Evolutionary conservation across 1,140 invertebrate species (phyloP).

Genomic region (Brachystomella parvula): DNA sequence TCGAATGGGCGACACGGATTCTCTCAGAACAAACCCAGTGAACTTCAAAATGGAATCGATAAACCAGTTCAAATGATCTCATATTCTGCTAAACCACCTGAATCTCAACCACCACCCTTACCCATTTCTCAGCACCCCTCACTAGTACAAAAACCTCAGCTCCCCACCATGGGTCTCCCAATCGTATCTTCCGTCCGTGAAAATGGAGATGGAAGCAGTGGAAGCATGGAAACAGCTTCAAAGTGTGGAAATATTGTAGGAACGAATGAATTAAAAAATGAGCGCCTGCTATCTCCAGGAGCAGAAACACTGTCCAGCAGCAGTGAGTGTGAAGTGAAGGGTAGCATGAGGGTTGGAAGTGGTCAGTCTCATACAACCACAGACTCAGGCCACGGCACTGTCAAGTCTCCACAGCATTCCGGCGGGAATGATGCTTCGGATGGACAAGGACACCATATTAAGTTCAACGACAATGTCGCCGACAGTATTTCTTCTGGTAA

Average conservation of each 20-base stretch:
- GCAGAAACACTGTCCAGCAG: slow-evolving; percentile 28
- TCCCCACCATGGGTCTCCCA: slow-evolving; percentile 21
- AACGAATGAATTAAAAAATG: slow-evolving; percentile 29
- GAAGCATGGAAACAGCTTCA: slow-evolving; percentile 25
- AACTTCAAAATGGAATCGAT: neutral
- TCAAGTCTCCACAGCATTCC: slow-evolving; percentile 29
- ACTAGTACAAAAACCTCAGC: slow-evolving; percentile 6
- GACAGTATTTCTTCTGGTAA: slow-evolving; percentile 37
- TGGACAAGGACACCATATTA: slow-evolving; percentile 13
- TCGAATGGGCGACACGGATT: neutral
- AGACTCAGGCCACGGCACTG: slow-evolving; percentile 45
- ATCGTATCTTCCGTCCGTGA: slow-evolving; percentile 28
- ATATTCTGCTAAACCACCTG: neutral
- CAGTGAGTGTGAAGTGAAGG: slow-evolving; percentile 35
- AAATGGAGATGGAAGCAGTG: slow-evolving; percentile 37
- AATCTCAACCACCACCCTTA: slow-evolving; percentile 25
- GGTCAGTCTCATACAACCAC: slow-evolving; percentile 41
- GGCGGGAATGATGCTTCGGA: slow-evolving; percentile 25
- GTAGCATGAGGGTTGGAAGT: slow-evolving; percentile 35
- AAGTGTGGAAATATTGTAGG: slow-evolving; percentile 7
- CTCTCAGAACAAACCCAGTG: neutral
- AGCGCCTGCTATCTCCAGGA: slow-evolving; percentile 29
- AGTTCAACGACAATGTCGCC: slow-evolving; percentile 29
- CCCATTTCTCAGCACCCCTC: slow-evolving; percentile 27
- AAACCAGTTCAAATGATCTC: slow-evolving; percentile 4